Base-by-base conservation (phyloP, 1,140 invertebrate genomes). In the Drosophila repletoides region DNA sequence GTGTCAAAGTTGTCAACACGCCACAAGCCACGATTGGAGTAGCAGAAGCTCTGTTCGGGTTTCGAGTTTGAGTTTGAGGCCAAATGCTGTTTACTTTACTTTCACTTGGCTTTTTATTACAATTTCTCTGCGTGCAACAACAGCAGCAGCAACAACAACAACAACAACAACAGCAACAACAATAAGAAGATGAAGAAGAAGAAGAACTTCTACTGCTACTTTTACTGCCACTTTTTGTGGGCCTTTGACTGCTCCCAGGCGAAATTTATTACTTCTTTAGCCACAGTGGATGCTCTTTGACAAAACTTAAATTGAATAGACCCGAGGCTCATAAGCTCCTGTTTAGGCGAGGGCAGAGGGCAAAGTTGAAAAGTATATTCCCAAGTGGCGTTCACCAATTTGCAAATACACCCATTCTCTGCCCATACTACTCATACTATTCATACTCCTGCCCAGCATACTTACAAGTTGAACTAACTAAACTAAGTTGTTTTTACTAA, bases 1-100 rank as follows among this genome's bases (percentile, higher is more conserved):
- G 28, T 36, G 70, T 69, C 65, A 69, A 64, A 73, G 60, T 70
- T 70, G 70, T 70, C 70, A 72, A 72, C 69, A 60, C 56, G 36
- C 68, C 55, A 55, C 52, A 59, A 52, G 67, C 67, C 45, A 66
- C 61, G 63, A 66, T 71, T 71, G 53, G 31, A 59, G 63, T 34
- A 28, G 26, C 19, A 12, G n/a, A 21, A 36, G 7, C n/a, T 14
- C 14, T 24, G 3, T 17, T 24, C 10, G 29, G 5, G 10, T 49
- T 12, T 43, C 17, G 21, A 56, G 48, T 19, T 34, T 22, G 21
- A 60, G 64, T 67, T 48, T 53, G 49, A 22, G 49, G 61, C 52
- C 40, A 63, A 65, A 56, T 70, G 45, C 28, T 63, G 66, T 73
- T 69, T 70, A 58, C 66, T 64, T 73, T 52, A 69, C 52, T 73